Percentiles rank a stretch among this genome's conserved stretches.
Evolutionary conservation across 2,888 invertebrate species (phyloP).

Genomic region (Tenthredo distinguenda): DNA sequence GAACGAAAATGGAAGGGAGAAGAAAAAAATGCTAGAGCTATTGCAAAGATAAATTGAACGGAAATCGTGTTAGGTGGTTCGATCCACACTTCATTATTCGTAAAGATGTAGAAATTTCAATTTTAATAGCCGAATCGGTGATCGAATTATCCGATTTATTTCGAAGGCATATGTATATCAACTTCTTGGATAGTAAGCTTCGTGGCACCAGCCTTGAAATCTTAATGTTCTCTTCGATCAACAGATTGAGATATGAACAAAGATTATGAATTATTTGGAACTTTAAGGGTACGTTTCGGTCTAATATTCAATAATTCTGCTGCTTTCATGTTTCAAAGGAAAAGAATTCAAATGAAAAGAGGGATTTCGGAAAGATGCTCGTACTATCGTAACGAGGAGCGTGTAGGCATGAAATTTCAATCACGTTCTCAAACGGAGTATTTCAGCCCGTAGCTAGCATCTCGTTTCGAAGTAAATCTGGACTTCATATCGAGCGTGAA

Average conservation of each 20-base stretch:
- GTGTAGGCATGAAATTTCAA: slow-evolving; percentile 33
- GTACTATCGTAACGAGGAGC: neutral
- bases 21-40: neutral
- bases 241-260: neutral
- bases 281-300: neutral
- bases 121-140: neutral
- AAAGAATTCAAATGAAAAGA: neutral
- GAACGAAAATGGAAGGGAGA: neutral
- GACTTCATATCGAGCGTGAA: neutral
- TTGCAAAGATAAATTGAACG: neutral
- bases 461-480: neutral
- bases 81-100: neutral
- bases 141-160: neutral
- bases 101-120: too few species aligned
- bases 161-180: too few species aligned
- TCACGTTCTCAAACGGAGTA: neutral
- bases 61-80: neutral
- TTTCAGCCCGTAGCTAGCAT: neutral
- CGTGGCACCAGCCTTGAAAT: neutral
- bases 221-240: neutral
- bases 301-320: neutral
- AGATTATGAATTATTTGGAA: neutral
- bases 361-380: neutral
- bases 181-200: too few species aligned
- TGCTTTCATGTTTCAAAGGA: neutral